Percentiles rank a stretch among this genome's conserved stretches.
phyloP scores from a whole-genome alignment of 2,888 invertebrate genomes.

The Caenorhabditis sulstoni region DNA sequence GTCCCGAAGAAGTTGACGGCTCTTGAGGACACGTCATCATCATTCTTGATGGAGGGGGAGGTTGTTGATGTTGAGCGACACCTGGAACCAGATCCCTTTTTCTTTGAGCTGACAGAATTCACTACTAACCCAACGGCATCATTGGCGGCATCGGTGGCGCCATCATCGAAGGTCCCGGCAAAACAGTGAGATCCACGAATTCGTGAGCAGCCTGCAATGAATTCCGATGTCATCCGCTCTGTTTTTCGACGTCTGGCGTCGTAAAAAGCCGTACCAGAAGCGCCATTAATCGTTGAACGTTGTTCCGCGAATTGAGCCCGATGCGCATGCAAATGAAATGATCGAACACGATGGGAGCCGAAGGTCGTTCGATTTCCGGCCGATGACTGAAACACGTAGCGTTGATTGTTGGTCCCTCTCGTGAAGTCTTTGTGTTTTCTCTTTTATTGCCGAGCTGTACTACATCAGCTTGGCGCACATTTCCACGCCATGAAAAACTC shows the following conservation, averaged over 20 bases:
- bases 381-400: not conserved
- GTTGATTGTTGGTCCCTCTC: constrained; percentile 1
- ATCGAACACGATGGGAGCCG: constrained; percentile 63
- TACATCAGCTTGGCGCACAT: constrained; percentile 2
- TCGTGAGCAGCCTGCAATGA: constrained; percentile 63
- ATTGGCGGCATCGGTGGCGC: constrained; percentile 40
- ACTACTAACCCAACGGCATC: constrained; percentile 34
- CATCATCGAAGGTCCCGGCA: constrained; percentile 60
- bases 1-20: constrained; percentile 50
- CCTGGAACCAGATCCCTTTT: constrained; percentile 7
- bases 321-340: constrained; percentile 70
- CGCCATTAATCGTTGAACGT: constrained; percentile 69
- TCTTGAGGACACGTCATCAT: constrained; percentile 35
- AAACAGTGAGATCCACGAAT: constrained; percentile 66
- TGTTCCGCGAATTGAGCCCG: constrained; percentile 65
- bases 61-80: constrained; percentile 19
- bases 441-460: not conserved
- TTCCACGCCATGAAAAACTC: constrained; percentile 35
- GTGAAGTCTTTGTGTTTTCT: not conserved
- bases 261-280: constrained; percentile 48
- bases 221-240: constrained; percentile 3
- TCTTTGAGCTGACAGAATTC: not conserved
- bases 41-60: constrained; percentile 19
- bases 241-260: not conserved
- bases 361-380: constrained; percentile 36